A percentile compares a stretch with the other conserved stretches of the same genome.
Evolutionary conservation across 1,140 invertebrate species (phyloP).

Genomic region (Drosophila pruinosa): DNA sequence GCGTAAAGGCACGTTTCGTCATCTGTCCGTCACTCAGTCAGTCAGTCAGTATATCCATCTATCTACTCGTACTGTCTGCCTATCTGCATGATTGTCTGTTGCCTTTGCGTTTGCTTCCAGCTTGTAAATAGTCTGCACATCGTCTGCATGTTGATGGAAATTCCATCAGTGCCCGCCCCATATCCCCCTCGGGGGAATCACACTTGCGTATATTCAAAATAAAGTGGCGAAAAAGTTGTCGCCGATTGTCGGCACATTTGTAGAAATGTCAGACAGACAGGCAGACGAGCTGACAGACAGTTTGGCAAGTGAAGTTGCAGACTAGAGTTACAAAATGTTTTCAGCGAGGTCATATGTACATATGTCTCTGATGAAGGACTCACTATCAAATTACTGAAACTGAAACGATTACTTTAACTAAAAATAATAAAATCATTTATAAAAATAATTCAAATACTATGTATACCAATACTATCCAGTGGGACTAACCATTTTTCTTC

Average conservation of each 20-base stretch:
- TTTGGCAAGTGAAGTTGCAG: conserved; percentile 14
- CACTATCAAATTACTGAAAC: background rate
- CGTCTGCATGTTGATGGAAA: conserved; percentile 62
- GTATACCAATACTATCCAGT: no score
- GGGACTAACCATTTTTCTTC: no score
- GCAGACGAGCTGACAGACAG: background rate
- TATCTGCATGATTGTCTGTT: background rate
- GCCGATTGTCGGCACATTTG: conserved; percentile 62
- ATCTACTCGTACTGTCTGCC: conserved; percentile 9
- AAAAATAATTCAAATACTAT: no score
- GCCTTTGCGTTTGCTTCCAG: conserved; percentile 26
- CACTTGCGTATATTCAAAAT: conserved; percentile 54
- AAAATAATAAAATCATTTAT: no score
- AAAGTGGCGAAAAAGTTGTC: conserved; percentile 63
- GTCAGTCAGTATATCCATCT: conserved; percentile 34
- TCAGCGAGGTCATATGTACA: conserved; percentile 6
- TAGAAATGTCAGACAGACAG: conserved; percentile 40
- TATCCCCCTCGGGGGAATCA: background rate
- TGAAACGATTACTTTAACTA: no score
- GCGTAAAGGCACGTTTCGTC: conserved; percentile 63
- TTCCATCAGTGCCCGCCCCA: conserved; percentile 30
- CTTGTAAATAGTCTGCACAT: conserved; percentile 36
- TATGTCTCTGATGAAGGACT: conserved; percentile 18
- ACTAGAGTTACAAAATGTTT: conserved; percentile 16
- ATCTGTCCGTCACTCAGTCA: conserved; percentile 57